Base-by-base conservation (phyloP, 2,113 vertebrate genomes). In the Erythrolamprus reginae region DNA sequence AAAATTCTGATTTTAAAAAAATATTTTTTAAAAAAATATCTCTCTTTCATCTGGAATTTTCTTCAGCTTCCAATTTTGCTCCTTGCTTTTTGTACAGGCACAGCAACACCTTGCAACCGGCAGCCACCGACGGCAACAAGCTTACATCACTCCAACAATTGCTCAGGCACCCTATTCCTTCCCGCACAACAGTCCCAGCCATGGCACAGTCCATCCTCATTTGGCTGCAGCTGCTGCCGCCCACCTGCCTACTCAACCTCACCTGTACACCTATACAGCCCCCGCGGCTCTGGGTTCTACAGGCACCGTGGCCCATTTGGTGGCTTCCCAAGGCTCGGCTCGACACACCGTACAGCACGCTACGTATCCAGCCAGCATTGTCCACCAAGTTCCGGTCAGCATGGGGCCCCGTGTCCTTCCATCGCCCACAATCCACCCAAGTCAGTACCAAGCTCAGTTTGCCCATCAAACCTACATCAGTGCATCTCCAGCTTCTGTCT, bases 381-480 rank as follows among this genome's bases (percentile, higher is more conserved):
- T 99, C 92, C 99, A 99, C 97, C 99, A 99, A 97, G 98, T 99
- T 87, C 99, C 99, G 0, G 99, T 99, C 95, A 98, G 98, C 97
- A 98, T 99, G 98, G 98, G 98, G 52, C 98, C 99, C 10, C 97
- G 98, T 0, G 98, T 99, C 91, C 97, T 99, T 94, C 98, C 99
- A 91, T 99, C 99, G 0, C 99, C 99, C 93, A 99, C 98, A 94
- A 97, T 99, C 93, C 99, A 99, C 97, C 98, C 98, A 1, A 97
- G 98, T 92, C 99, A 99, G 96, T 99, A 99, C 96, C 99, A 98
- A 95, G 98, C 98, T 96, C 99, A 99, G 96, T 99, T 99, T 88
- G 97, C 99, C 94, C 99, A 98, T 95, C 99, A 99, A 98, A 98
- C 99, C 94, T 99, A 99, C 96, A 99, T 99, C 98, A 99, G 98